Percentiles rank a stretch among this genome's conserved stretches.
phyloP scores from a whole-genome alignment of 2,113 vertebrate species.

The Coryphaenoides rupestris region DNA sequence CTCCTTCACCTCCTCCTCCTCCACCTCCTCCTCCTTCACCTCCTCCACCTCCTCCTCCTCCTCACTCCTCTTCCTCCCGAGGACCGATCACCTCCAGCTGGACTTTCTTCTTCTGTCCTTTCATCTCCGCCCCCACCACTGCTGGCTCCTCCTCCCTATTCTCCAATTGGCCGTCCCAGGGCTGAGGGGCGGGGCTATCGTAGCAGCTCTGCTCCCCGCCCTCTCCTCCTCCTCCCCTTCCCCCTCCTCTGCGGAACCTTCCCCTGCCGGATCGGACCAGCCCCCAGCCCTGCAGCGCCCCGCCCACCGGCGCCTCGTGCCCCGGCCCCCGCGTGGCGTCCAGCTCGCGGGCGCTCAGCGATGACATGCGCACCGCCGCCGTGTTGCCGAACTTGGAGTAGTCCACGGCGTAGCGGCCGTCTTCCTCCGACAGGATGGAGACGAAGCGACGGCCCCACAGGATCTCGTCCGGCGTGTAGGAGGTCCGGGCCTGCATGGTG shows the following conservation, averaged over 20 bases:
- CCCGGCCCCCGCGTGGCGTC: slow-evolving; percentile 68
- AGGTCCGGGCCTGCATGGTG: slow-evolving; percentile 81
- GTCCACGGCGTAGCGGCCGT: slow-evolving; percentile 76
- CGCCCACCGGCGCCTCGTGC: slow-evolving; percentile 53
- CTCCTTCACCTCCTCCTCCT: background rate
- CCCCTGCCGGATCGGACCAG: slow-evolving; percentile 73
- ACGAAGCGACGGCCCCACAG: slow-evolving; percentile 81
- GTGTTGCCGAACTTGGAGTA: slow-evolving; percentile 86
- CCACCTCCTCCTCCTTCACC: too few relatives aligned
- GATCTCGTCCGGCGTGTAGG: slow-evolving; percentile 80
- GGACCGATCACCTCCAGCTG: slow-evolving; percentile 72
- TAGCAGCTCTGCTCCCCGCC: slow-evolving; percentile 52
- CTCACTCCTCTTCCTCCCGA: slow-evolving; percentile 34
- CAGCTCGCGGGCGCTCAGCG: slow-evolving; percentile 76
- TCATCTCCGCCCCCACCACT: slow-evolving; percentile 33
- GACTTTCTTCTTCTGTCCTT: slow-evolving; percentile 65
- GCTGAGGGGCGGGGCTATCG: slow-evolving; percentile 43
- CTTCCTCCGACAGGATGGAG: slow-evolving; percentile 79
- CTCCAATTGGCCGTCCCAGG: slow-evolving; percentile 59
- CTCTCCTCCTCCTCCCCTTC: too few relatives aligned
- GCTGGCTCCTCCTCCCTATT: slow-evolving; percentile 28
- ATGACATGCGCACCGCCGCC: slow-evolving; percentile 66
- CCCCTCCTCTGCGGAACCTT: slow-evolving; percentile 59
- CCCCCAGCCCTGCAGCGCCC: slow-evolving; percentile 69
- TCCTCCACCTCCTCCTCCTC: background rate